These are phyloP conservation scores for Rhizoglyphus robini DNA, from an alignment of 1,140 invertebrate genomes.

Conservation along the genomic window DNA sequence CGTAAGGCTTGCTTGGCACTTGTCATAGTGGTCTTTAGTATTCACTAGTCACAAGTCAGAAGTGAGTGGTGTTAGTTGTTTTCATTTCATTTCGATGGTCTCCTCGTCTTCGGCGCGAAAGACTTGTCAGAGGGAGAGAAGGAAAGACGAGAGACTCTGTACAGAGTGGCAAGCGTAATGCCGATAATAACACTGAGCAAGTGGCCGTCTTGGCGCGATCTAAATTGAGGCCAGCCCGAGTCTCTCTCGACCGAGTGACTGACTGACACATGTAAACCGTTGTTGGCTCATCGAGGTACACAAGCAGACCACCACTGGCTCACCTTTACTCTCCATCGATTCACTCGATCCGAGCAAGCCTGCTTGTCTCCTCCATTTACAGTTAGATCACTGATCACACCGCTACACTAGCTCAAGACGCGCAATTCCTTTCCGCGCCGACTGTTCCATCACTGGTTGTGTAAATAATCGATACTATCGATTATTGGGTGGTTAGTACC, in stretches of 20 bases:
- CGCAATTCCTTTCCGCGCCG: neutral
- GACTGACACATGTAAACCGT: conserved; percentile 12
- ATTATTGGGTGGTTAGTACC: neutral
- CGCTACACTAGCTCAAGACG: neutral
- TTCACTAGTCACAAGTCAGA: neutral
- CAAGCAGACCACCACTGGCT: neutral
- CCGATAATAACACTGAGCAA: neutral
- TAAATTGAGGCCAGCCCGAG: neutral
- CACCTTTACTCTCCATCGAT: neutral
- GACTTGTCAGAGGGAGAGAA: neutral
- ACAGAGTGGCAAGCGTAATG: neutral
- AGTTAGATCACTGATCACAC: conserved; percentile 1
- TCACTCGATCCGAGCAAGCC: neutral
- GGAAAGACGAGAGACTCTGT: too few species aligned
- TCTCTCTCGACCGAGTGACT: neutral
- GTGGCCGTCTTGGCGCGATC: neutral
- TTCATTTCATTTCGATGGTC: neutral
- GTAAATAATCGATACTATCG: neutral
- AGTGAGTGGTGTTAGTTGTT: neutral
- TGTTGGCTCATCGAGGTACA: neutral
- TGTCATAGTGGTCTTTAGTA: too few species aligned
- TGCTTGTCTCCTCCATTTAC: conserved; percentile 5
- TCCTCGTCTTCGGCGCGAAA: neutral
- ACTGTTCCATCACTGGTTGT: too few species aligned
- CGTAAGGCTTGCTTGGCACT: too few species aligned